Evolutionary conservation across 2,113 vertebrate species (phyloP), one percentile per base, ranked within the genome.

Genomic region (Polyodon spathula): DNA sequence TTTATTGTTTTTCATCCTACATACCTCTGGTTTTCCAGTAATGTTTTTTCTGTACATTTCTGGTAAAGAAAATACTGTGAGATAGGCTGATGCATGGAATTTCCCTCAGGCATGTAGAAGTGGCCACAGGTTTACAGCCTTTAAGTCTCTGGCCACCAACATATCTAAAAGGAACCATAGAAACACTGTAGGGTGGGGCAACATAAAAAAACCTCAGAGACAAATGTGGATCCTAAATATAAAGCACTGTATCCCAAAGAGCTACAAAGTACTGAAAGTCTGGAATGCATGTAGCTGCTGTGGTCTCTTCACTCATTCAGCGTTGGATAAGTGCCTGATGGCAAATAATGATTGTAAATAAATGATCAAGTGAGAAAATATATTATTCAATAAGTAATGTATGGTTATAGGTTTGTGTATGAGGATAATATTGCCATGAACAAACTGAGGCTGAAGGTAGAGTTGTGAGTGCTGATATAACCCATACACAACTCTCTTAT

Each of bases 1-100:
- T 60, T 62, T 60, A 63, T 68, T 64, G 17, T 41, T 46, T 66
- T 66, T 73, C 66, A 73, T 73, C 69, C 63, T 71, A 58, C 62
- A 46, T 62, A 58, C 66, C 51, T 58, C 48, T 58, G 61, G 56
- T 67, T 70, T 67, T 40, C 41, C 60, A 5, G 38, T 46, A 51
- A 46, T 15, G 17, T 44, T 40, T 37, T 57, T 51, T 58, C 41
- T 56, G 56, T 66, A 55, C 55, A 39, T 39, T 63, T 54, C 63
- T 59, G 61, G 61, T 69, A 63, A 74, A 66, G 56, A 52, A 54
- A 62, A 61, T 67, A 38, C 10, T 8, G 10, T 37, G 15, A 53
- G 37, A 48, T 37, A 44, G 16, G 54, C 50, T 16, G 61, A 56
- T n/a, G 52, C n/a, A 46, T 12, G 11, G 48, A 38, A 57, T 42